phyloP scores from a whole-genome alignment of 2,888 invertebrate species.

The Polia nebulosa region DNA sequence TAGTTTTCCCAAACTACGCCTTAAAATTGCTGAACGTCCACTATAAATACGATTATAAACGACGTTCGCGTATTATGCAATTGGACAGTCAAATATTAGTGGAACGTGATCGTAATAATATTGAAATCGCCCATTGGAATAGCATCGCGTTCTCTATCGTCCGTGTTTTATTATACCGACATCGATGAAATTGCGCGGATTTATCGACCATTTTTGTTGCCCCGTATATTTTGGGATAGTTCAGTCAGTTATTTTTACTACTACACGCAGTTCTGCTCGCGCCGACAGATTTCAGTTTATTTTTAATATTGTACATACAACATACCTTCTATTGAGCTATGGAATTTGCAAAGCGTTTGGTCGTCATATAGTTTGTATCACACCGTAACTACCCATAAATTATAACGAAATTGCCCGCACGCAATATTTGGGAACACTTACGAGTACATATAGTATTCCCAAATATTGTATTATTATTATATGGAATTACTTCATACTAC shows the following conservation, averaged over 20 bases:
- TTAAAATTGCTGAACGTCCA: constrained; percentile 42
- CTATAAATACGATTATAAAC: constrained; percentile 73
- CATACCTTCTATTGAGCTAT: neutral
- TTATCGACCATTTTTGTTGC: constrained; percentile 58
- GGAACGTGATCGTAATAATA: constrained; percentile 80
- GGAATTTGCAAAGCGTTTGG: neutral
- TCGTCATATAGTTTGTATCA: neutral
- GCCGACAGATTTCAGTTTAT: constrained; percentile 12
- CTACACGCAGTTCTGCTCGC: constrained; percentile 16
- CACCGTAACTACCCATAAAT: too few species aligned
- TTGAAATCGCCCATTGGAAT: constrained; percentile 65
- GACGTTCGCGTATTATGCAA: constrained; percentile 71
- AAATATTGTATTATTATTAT: neutral
- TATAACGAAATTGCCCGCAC: too few species aligned
- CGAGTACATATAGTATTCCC: neutral
- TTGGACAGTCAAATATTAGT: constrained; percentile 80
- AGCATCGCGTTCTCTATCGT: constrained; percentile 65
- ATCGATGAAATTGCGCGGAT: constrained; percentile 60
- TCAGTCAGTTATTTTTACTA: constrained; percentile 39
- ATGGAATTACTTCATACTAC: neutral
- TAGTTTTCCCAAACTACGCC: constrained; percentile 26
- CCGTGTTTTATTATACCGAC: constrained; percentile 62
- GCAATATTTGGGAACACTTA: too few species aligned
- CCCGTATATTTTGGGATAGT: constrained; percentile 42
- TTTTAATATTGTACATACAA: neutral